Percentiles rank a stretch among this genome's conserved stretches.
Conservation (phyloP, 2,888 invertebrate species). For the Lycaena phlaeas region DNA sequence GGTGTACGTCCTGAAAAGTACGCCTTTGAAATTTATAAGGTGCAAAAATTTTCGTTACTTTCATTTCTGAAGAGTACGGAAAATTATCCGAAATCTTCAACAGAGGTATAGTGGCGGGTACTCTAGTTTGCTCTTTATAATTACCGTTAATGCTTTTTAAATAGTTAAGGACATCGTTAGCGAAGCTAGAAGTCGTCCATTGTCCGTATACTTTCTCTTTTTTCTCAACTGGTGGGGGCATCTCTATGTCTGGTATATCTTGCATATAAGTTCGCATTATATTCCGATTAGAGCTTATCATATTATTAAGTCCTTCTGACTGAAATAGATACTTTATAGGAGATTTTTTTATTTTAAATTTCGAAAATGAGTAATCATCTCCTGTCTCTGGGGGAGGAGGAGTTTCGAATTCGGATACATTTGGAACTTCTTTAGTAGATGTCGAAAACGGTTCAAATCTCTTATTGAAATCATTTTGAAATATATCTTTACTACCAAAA, state of each 20-base stretch:
- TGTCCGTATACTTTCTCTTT: slow-evolving; percentile 46
- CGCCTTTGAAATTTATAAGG: slow-evolving; percentile 37
- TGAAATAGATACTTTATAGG: slow-evolving; percentile 20
- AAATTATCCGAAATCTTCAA: slow-evolving; percentile 41
- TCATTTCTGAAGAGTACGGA: slow-evolving; percentile 49
- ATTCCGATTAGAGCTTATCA: slow-evolving; percentile 11
- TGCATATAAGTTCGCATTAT: slow-evolving; percentile 16
- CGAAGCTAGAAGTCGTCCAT: slow-evolving; percentile 53
- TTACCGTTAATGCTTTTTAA: slow-evolving; percentile 45
- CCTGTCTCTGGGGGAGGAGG: slow-evolving; percentile 34
- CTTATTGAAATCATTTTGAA: slow-evolving; percentile 19
- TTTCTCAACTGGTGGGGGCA: slow-evolving; percentile 36
- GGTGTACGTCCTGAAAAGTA: slow-evolving; percentile 32
- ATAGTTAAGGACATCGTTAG: slow-evolving; percentile 50
- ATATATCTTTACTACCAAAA: slow-evolving; percentile 27
- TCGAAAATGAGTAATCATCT: slow-evolving; percentile 23
- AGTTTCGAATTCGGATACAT: slow-evolving; percentile 43
- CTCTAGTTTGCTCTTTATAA: slow-evolving; percentile 32
- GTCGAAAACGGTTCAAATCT: slow-evolving; percentile 19
- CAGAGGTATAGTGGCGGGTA: slow-evolving; percentile 43
- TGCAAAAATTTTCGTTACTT: slow-evolving; percentile 34
- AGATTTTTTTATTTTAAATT: slow-evolving; percentile 19
- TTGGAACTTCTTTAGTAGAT: slow-evolving; percentile 25
- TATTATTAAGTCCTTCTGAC: slow-evolving; percentile 18
- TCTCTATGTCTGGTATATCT: slow-evolving; percentile 35